phyloP scores from a whole-genome alignment of 2,888 invertebrate species.

The Periphyllus acericola region DNA sequence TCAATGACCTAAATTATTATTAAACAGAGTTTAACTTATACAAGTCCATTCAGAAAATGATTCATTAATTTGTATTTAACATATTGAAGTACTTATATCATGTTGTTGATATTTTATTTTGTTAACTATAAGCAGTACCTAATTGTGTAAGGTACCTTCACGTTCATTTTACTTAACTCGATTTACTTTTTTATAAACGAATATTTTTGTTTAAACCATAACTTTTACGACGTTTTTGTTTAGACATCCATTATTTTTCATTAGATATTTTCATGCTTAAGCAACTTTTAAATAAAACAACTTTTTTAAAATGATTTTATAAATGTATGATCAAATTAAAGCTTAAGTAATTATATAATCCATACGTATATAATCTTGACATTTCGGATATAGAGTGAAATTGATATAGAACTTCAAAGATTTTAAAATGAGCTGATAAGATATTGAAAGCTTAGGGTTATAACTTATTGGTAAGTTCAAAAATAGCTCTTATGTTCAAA shows the following conservation, averaged over 20 bases:
- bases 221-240: background rate
- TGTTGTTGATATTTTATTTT: background rate
- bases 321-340: background rate
- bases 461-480: background rate
- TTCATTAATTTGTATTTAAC: conserved; percentile 22
- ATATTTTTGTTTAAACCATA: background rate
- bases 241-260: background rate
- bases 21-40: background rate
- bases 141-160: background rate
- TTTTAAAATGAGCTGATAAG: background rate
- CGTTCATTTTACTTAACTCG: background rate
- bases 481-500: conserved; percentile 15
- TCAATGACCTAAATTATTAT: conserved; percentile 38
- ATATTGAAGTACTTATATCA: background rate
- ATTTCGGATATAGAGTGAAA: background rate
- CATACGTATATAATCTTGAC: background rate
- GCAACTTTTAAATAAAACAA: background rate
- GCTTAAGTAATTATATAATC: background rate
- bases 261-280: background rate
- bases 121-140: background rate
- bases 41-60: background rate
- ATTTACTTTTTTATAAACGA: background rate
- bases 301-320: background rate
- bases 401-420: background rate
- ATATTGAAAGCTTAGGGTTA: background rate